These are phyloP conservation scores for Caenorhabditis inopinata DNA, from an alignment of 1,140 invertebrate species.

Conservation along the genomic window DNA sequence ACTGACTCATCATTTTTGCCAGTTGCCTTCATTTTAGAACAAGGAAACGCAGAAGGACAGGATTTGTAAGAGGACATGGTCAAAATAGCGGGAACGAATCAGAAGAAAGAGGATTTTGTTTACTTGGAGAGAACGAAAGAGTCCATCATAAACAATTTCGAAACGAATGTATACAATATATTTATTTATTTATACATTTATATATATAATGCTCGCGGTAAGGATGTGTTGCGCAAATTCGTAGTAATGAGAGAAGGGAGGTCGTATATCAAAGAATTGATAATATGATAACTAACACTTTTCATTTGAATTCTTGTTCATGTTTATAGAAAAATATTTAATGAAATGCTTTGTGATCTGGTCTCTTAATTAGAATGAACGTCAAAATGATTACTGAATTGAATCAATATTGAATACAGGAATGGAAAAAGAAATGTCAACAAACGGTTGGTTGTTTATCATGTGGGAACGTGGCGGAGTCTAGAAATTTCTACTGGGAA, in stretches of 20 bases:
- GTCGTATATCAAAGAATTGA: too few species aligned
- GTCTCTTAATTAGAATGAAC: not conserved
- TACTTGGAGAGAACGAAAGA: not conserved
- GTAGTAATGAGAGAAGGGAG: not conserved
- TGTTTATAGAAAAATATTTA: too few species aligned
- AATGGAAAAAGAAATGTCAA: not conserved
- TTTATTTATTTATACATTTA: too few species aligned
- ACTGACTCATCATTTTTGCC: not conserved
- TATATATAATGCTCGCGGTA: not conserved
- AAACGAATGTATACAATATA: slow-evolving; percentile 24
- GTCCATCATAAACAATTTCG: slow-evolving; percentile 20
- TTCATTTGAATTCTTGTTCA: not conserved
- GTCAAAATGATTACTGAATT: slow-evolving; percentile 2
- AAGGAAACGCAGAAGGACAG: not conserved
- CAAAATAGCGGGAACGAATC: too few species aligned
- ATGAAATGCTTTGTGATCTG: too few species aligned
- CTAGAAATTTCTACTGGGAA: not conserved
- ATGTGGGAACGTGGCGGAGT: too few species aligned
- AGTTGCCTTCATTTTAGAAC: not conserved
- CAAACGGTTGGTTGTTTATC: too few species aligned
- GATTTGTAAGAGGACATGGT: not conserved
- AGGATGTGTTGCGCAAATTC: not conserved
- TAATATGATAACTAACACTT: too few species aligned
- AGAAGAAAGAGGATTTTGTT: slow-evolving; percentile 7
- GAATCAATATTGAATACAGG: not conserved